Evolutionary conservation across 2,797 vertebrate genomes (phyloP), one percentile per base, ranked within the genome.

Genomic region (Galaxias olidus): DNA sequence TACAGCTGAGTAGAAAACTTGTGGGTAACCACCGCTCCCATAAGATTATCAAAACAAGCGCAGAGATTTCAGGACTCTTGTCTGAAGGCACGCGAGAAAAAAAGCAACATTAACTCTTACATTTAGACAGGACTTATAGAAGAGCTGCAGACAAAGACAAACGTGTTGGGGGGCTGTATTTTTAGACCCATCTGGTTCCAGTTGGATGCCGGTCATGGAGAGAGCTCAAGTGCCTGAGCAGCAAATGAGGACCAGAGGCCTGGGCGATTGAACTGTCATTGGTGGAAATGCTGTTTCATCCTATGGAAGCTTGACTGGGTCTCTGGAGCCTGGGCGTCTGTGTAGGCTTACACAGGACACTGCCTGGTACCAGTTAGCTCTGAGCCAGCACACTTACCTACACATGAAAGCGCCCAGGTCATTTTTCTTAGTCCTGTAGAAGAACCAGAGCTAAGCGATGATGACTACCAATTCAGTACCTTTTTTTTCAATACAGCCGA

Each of bases 201-300:
- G 91, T 96, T 95, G 84, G 80, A 77, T 87, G 82, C 83, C 80
- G 83, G 93, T 90, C 89, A 78, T 88, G 85, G 75, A 89, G 89
- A 90, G 90, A 93, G 91, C 88, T 89, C 90, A 76, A 67, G 77
- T 84, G 88, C 87, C 92, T 93, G 84, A 88, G 90, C 90, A 91
- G 91, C 90, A 93, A 95, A 97, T 94, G 88, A 93, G 81, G 90
- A 95, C 92, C 94, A 96, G 95, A 93, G 90, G 87, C 75, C 82
- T 66, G 42, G 93, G 66, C 90, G 86, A 94, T 94, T 94, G 93
- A 94, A 94, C 94, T 94, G 94, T 95, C 94, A 94, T 93, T 89
- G 75, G 90, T 88, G 83, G 88, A 92, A 91, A 88, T 87, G 88
- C 80, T 80, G 80, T 88, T 91, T 86, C 86, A 89, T 89, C 87